Evolutionary conservation across 2,113 vertebrate genomes (phyloP), one percentile per base, ranked within the genome.

Genomic region (Amphiprion ocellaris): DNA sequence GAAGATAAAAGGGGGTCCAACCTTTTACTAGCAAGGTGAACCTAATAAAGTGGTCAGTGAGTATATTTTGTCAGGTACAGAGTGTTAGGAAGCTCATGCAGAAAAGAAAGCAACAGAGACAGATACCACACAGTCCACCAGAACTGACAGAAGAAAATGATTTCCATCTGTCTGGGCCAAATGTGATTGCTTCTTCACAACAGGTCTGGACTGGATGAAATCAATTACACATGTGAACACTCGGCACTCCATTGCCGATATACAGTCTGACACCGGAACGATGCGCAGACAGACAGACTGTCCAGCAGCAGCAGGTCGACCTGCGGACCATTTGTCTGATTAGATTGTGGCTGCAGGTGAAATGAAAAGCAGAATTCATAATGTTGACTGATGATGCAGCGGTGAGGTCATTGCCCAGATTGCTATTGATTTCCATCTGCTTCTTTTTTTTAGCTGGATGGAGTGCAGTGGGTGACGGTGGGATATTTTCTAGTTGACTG

Each of bases 211-310:
- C 58, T 49, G 28, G 53, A 46, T 69, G 58, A 66, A 83, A 74
- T 61, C 64, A 65, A 37, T 81, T 68, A 70, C 76, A 56, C 10
- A 16, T 46, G 75, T 56, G 49, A 69, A 37, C 37, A 61, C 19
- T 14, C 41, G 21, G 24, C n/a, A 24, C 61, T 47, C 1, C 41
- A 26, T 60, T 52, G 33, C 4, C 21, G 50, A 9, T 50, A 15
- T 39, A 12, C 33, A 37, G 33, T 10, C 6, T 64, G 56, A 33
- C 39, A 23, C 3, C n/a, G 54, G 53, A 62, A 15, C 11, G 1
- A n/a, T 44, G 55, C 46, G 9, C 41, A 5, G 55, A 14, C 58
- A 46, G 55, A 46, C 23, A 39, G 26, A 10, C 10, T 17, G 2
- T 3, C n/a, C 14, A 41, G 56, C 33, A 11, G 53, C 14, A 11